Evolutionary conservation across 2,888 invertebrate genomes (phyloP).

Genomic region (Xylophagus ater): DNA sequence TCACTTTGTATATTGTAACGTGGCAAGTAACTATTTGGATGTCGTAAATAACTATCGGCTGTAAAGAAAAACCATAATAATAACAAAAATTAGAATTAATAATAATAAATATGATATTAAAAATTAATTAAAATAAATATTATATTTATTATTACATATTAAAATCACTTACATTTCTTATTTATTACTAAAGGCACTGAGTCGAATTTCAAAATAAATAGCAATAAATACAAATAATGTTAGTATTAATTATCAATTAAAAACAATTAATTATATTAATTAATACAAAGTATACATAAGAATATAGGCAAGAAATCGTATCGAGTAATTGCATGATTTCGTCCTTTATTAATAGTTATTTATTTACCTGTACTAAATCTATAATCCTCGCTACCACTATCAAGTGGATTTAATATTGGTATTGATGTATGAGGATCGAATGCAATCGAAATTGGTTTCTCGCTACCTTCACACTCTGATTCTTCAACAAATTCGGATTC

Average conservation of each 20-base stretch:
- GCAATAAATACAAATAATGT: conserved; percentile 2
- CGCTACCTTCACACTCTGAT: conserved; percentile 53
- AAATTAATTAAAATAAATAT: neutral
- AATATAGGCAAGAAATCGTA: no score
- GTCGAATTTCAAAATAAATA: no score
- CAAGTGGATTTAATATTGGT: conserved; percentile 48
- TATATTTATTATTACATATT: neutral
- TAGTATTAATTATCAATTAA: neutral
- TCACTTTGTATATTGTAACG: conserved; percentile 55
- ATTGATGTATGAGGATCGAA: conserved; percentile 43
- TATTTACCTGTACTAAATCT: conserved; percentile 46
- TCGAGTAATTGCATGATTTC: neutral
- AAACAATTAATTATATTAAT: neutral
- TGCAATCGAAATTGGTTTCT: conserved; percentile 46
- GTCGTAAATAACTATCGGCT: conserved; percentile 64
- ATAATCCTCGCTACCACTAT: conserved; percentile 53
- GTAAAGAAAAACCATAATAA: no score
- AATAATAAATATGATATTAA: neutral
- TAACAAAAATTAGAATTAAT: neutral
- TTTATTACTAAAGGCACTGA: conserved; percentile 49
- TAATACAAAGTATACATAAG: no score
- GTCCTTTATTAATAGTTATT: neutral
- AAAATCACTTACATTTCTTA: conserved; percentile 40
- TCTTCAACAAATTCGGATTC: conserved; percentile 59
- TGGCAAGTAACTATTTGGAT: conserved; percentile 75